Conservation (phyloP, 1,140 invertebrate genomes). For the Mactra quadrangularis region DNA sequence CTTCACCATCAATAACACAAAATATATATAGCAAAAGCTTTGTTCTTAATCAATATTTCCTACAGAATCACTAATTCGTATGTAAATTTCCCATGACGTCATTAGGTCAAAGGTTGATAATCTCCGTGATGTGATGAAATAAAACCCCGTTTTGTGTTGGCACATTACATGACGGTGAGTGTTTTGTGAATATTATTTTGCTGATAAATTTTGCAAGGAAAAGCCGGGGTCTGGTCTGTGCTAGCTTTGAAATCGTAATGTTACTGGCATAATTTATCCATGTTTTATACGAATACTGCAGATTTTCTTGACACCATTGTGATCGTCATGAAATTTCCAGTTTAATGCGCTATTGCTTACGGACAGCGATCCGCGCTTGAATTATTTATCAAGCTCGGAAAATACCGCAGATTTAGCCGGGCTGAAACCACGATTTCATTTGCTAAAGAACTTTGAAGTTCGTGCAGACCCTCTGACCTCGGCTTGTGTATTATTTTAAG, state of each 20-base stretch:
- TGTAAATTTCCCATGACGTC: constrained; percentile 63
- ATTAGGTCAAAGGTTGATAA: constrained; percentile 77
- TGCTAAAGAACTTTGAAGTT: constrained; percentile 5
- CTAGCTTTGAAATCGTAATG: constrained; percentile 54
- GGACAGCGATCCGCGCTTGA: constrained; percentile 11
- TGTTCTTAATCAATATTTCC: no score
- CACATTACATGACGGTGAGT: constrained; percentile 86
- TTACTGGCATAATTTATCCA: constrained; percentile 49
- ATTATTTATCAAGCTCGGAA: constrained; percentile 8
- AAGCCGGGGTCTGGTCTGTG: constrained; percentile 74
- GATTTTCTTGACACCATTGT: constrained; percentile 50
- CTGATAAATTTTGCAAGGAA: constrained; percentile 85
- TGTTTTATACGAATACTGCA: constrained; percentile 69
- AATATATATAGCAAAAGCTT: no score
- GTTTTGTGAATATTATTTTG: constrained; percentile 86
- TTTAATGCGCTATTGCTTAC: constrained; percentile 71
- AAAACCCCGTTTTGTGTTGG: constrained; percentile 84
- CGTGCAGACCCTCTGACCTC: constrained; percentile 46
- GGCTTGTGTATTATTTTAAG: constrained; percentile 21
- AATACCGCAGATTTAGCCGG: not conserved
- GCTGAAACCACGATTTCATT: not conserved
- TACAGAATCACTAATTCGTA: constrained; percentile 14
- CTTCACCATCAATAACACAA: no score
- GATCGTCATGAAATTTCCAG: constrained; percentile 41
- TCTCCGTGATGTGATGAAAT: constrained; percentile 74